These are phyloP conservation scores for Drosophila elegans DNA, from an alignment of 1,140 invertebrate genomes.

Conservation along the genomic window DNA sequence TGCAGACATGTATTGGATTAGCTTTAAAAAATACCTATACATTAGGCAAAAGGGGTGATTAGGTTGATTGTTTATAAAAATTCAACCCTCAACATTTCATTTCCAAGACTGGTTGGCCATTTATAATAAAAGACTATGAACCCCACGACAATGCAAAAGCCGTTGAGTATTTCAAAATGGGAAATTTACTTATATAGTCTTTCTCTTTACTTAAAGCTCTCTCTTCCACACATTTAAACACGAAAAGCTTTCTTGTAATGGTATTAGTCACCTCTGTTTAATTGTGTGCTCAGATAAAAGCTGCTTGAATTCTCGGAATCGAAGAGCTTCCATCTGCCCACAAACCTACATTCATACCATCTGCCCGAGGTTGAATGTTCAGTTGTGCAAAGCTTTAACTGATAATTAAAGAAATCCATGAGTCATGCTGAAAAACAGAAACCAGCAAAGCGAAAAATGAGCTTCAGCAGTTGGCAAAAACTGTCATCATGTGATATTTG, in stretches of 20 bases:
- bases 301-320: constrained; percentile 36
- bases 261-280: constrained; percentile 32
- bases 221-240: constrained; percentile 6
- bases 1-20: background rate
- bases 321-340: constrained; percentile 32
- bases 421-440: constrained; percentile 71
- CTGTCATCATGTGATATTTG: constrained; percentile 67
- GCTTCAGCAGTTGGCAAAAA: constrained; percentile 36
- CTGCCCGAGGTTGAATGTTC: too few relatives aligned
- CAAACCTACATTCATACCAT: constrained; percentile 6
- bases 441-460: constrained; percentile 44
- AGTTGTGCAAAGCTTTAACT: constrained; percentile 20
- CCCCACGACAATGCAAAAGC: constrained; percentile 18
- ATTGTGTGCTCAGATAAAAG: constrained; percentile 61
- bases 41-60: background rate
- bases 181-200: constrained; percentile 6
- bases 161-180: constrained; percentile 28
- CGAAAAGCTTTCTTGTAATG: constrained; percentile 13
- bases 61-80: background rate
- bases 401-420: constrained; percentile 64
- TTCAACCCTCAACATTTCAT: constrained; percentile 4
- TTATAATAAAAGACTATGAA: background rate
- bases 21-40: background rate
- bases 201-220: constrained; percentile 28
- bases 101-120: background rate